Base-by-base conservation (phyloP, 2,113 vertebrate species). In the Cervus canadensis region DNA sequence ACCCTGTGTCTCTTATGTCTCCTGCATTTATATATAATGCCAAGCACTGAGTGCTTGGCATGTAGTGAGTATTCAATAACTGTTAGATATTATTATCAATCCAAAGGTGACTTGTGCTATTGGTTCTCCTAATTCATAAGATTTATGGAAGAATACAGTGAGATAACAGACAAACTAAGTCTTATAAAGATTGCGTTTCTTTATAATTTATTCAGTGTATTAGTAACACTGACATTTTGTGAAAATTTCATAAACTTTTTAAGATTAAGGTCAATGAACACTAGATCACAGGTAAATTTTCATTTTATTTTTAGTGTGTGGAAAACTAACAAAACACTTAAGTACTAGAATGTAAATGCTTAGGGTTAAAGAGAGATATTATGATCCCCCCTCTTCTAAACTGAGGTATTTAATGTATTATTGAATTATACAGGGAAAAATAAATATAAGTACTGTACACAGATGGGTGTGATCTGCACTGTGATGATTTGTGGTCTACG, bases 351-450 rank as follows among this genome's bases (percentile, higher is more conserved):
- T 54, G 2, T 16, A 57, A 90, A 90, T 0, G 15, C 43, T 83
- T 71, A 28, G 1, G 9, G 7, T 9, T 92, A 71, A 64, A 93
- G 67, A 92, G 1, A 97, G 83, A 85, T 85, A 5, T 3, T 89
- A 1, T 36, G 6, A 13, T 57, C 28, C 17, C 52, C 14, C 33
- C 26, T 50, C 3, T 33, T 9, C 6, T 52, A 79, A 95, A 83
- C 12, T 17, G 23, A 96, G 33, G 6, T 95, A 88, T 25, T 40
- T 94, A 64, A n/a, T 62, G 57, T 45, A 26, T 52, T 83, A 91
- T 90, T 95, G 0, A 95, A 67, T 87, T 95, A 92, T 52, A 48
- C 26, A 92, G 45, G n/a, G 40, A 26, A 84, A 85, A 96, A 96
- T 15, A 96, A 36, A 59, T 17, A 74, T 50, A 93, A 78, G 87